Evolutionary conservation across 2,113 vertebrate species (phyloP).

Genomic region (Pongo pygmaeus): DNA sequence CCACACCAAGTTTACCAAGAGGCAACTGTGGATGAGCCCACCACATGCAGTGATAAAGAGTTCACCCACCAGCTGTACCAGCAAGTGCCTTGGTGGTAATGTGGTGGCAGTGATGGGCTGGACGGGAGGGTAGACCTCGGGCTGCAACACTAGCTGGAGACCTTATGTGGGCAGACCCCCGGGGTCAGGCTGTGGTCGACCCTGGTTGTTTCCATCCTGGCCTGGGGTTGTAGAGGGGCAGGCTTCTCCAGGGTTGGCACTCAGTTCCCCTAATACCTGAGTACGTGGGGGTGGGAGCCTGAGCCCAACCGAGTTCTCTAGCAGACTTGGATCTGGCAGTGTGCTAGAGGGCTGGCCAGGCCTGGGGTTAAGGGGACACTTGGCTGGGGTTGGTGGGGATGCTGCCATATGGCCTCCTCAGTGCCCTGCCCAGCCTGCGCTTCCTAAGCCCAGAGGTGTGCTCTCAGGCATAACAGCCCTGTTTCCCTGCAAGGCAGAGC

Average conservation of each 20-base stretch:
- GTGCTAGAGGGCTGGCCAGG: neutral
- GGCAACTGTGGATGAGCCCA: neutral
- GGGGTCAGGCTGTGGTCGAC: neutral
- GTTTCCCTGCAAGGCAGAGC: neutral
- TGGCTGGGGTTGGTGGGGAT: neutral
- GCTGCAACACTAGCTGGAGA: neutral
- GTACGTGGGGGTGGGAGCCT: neutral
- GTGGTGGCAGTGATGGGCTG: neutral
- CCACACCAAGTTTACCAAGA: neutral
- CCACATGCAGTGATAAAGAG: neutral
- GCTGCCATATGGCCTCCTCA: neutral
- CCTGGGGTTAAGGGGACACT: neutral
- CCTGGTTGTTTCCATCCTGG: neutral
- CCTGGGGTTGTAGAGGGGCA: neutral
- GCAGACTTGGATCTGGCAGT: neutral
- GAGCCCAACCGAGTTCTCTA: neutral
- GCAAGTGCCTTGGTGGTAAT: neutral
- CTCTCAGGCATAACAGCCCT: neutral
- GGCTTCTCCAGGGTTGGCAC: neutral
- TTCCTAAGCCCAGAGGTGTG: neutral
- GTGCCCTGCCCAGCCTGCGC: too few relatives aligned
- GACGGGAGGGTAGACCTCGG: neutral
- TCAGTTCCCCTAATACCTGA: neutral
- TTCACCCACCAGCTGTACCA: neutral
- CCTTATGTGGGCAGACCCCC: neutral